Conservation (phyloP, 1,140 invertebrate species). For the Drosophila fuyamai region DNA sequence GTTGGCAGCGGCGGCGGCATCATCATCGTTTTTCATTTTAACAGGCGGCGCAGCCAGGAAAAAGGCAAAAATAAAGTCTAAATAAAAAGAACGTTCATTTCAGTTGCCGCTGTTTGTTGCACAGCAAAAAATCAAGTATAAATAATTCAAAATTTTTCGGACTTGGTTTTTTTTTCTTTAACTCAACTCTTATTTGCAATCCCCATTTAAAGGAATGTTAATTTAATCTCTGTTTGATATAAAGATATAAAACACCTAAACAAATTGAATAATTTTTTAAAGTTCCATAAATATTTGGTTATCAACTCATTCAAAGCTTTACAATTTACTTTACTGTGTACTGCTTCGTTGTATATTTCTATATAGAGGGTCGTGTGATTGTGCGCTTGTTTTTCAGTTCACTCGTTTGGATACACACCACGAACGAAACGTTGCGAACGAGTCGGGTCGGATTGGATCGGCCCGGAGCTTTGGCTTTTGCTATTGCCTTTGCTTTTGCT, state of each 20-base stretch:
- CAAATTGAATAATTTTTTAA: too few relatives aligned
- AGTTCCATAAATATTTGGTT: too few relatives aligned
- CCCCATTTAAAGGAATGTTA: too few relatives aligned
- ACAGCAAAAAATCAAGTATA: slow-evolving; percentile 1
- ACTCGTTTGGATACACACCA: slow-evolving; percentile 65
- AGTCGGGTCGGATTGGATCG: slow-evolving; percentile 34
- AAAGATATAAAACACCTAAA: too few relatives aligned
- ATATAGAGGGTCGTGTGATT: slow-evolving; percentile 24
- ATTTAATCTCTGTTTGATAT: too few relatives aligned
- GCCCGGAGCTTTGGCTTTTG: slow-evolving; percentile 28
- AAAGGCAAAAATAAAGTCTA: slow-evolving; percentile 37
- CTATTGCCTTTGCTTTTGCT: slow-evolving; percentile 24
- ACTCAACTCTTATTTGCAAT: too few relatives aligned
- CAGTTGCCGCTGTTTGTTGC: slow-evolving; percentile 19
- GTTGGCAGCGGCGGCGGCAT: slow-evolving; percentile 49
- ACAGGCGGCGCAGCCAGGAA: slow-evolving; percentile 62
- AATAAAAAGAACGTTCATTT: slow-evolving; percentile 48
- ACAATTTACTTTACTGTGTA: slow-evolving; percentile 11
- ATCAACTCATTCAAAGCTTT: background rate
- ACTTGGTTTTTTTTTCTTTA: too few relatives aligned
- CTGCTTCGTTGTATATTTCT: slow-evolving; percentile 37
- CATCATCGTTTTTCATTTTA: slow-evolving; percentile 70
- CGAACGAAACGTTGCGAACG: slow-evolving; percentile 39
- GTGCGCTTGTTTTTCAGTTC: slow-evolving; percentile 64
- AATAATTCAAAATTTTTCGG: background rate